phyloP scores from a whole-genome alignment of 2,888 invertebrate genomes.

The Iphiclides podalirius region DNA sequence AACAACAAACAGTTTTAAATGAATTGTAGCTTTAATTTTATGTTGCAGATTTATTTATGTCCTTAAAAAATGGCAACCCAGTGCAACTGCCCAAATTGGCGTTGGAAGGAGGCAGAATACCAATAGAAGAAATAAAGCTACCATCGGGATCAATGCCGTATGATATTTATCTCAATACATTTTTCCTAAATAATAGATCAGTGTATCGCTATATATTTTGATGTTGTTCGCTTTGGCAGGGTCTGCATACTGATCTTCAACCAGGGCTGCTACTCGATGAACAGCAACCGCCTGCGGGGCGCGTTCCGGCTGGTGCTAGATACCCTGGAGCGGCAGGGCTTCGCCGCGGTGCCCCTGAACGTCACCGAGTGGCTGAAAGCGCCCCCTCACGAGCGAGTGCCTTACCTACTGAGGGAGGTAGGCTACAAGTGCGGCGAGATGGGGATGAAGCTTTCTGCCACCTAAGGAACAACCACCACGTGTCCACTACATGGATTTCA shows the following conservation, averaged over 20 bases:
- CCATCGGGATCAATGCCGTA: slow-evolving; percentile 51
- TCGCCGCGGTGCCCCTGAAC: slow-evolving; percentile 77
- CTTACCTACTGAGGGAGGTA: slow-evolving; percentile 81
- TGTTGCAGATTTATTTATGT: slow-evolving; percentile 53
- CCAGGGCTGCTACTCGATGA: slow-evolving; percentile 77
- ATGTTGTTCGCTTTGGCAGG: no score
- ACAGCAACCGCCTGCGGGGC: slow-evolving; percentile 78
- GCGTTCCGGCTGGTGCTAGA: slow-evolving; percentile 72
- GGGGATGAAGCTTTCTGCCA: slow-evolving; percentile 55
- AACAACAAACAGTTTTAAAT: no score
- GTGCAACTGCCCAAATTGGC: slow-evolving; percentile 37
- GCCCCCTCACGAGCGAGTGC: slow-evolving; percentile 80
- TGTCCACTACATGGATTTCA: no score
- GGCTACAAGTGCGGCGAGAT: slow-evolving; percentile 71
- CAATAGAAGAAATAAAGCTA: slow-evolving; percentile 57
- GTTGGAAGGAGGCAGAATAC: slow-evolving; percentile 36
- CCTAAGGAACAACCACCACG: no score
- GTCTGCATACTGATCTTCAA: slow-evolving; percentile 78
- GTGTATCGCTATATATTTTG: no score
- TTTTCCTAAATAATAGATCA: no score
- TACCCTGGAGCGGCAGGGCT: slow-evolving; percentile 79
- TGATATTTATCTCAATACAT: slow-evolving; percentile 52
- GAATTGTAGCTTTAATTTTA: slow-evolving; percentile 2
- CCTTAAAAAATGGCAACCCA: slow-evolving; percentile 53
- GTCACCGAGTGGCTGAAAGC: slow-evolving; percentile 74